These are phyloP conservation scores for Oxytorus armatus DNA, from an alignment of 2,888 invertebrate species.

Conservation along the genomic window DNA sequence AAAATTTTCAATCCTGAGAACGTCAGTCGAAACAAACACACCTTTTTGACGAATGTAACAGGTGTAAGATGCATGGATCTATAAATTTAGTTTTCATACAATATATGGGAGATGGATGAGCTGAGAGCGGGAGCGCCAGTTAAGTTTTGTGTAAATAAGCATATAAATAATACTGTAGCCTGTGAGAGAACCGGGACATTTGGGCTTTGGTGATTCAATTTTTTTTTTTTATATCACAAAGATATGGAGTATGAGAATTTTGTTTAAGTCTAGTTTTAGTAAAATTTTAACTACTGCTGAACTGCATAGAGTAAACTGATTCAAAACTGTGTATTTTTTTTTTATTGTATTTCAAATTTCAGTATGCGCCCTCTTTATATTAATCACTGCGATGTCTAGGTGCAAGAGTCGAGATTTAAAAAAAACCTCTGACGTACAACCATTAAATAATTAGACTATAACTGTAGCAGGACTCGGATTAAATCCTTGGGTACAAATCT, in stretches of 20 bases:
- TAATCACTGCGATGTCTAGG: no score
- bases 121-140: neutral
- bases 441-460: no score
- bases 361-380: no score
- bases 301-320: no score
- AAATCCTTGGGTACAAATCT: no score
- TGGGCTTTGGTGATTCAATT: constrained; percentile 13
- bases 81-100: constrained; percentile 70
- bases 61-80: constrained; percentile 61
- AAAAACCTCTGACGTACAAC: no score
- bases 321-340: no score
- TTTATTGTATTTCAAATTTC: no score
- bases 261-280: neutral
- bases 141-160: constrained; percentile 39
- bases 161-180: constrained; percentile 25
- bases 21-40: constrained; percentile 45
- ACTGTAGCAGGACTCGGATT: no score
- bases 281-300: neutral
- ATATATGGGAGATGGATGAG: constrained; percentile 33
- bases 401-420: no score
- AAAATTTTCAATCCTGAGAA: constrained; percentile 57
- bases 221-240: neutral
- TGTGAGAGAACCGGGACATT: neutral
- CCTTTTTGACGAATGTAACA: constrained; percentile 55
- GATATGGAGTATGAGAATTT: neutral